phyloP scores from a whole-genome alignment of 2,797 vertebrate species.

The Antrozous pallidus region DNA sequence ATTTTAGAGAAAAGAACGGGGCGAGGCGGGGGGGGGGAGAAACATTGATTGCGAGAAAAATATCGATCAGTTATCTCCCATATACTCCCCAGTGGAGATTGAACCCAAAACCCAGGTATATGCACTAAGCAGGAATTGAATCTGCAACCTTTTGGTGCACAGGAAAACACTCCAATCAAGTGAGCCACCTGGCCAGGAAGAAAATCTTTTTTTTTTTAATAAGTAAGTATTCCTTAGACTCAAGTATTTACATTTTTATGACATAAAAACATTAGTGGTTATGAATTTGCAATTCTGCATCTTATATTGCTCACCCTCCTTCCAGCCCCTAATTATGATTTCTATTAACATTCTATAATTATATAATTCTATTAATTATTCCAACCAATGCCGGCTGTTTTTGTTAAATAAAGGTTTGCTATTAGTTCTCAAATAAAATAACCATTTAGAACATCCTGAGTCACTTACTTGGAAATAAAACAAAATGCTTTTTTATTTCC shows the following conservation, averaged over 20 bases:
- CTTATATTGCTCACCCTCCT: background rate
- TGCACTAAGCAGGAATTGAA: background rate
- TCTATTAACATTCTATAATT: background rate
- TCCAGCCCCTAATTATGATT: background rate
- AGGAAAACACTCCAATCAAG: background rate
- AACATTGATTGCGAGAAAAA: too few species aligned
- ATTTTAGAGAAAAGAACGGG: background rate
- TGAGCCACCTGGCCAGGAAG: background rate
- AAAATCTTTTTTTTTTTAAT: background rate
- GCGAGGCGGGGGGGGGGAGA: too few species aligned
- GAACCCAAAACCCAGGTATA: background rate
- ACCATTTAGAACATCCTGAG: constrained; percentile 3
- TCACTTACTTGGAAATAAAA: constrained; percentile 52
- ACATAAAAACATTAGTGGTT: background rate
- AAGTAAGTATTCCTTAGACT: background rate
- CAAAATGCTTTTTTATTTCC: background rate
- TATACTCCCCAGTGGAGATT: background rate
- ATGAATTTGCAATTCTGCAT: background rate
- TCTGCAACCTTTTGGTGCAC: background rate
- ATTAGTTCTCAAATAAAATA: constrained; percentile 60
- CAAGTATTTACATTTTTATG: background rate
- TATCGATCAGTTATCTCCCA: too few species aligned
- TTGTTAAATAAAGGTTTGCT: constrained; percentile 25
- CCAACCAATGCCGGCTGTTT: background rate
- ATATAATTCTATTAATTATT: background rate